These are phyloP conservation scores for Ciconia boyciana DNA, from an alignment of 2,113 vertebrate species.

Conservation along the genomic window DNA sequence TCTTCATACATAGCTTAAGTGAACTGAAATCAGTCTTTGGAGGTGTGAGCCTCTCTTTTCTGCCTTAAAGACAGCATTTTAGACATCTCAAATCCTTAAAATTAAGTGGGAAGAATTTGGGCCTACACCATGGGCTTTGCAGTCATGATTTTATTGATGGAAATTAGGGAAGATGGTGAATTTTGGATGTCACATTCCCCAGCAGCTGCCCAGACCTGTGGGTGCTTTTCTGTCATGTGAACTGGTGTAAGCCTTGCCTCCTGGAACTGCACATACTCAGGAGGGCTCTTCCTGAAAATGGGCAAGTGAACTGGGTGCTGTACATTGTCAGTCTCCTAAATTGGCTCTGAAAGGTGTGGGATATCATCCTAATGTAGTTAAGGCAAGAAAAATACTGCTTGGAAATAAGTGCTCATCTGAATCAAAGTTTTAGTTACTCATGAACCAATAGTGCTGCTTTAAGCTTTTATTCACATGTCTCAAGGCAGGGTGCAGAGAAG, in stretches of 20 bases:
- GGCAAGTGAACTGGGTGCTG: neutral
- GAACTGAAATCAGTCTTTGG: neutral
- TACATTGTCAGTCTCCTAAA: neutral
- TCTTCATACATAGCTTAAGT: neutral
- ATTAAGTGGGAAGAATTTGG: neutral
- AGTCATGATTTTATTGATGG: neutral
- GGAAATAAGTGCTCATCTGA: neutral
- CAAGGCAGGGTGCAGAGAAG: neutral
- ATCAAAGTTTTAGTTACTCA: neutral
- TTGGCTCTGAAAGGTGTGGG: neutral
- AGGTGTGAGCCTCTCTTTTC: neutral
- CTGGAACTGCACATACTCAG: neutral
- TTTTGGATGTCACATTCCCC: neutral
- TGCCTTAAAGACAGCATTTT: accelerated
- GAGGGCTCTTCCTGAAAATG: neutral
- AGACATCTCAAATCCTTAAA: neutral
- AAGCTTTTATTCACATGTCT: neutral
- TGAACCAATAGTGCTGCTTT: neutral
- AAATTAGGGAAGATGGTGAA: neutral
- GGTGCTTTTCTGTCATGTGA: neutral
- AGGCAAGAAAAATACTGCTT: neutral
- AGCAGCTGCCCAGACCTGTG: neutral
- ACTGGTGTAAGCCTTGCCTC: neutral
- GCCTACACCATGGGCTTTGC: neutral
- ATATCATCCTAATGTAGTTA: neutral